phyloP scores from a whole-genome alignment of 2,113 vertebrate genomes.

The Takifugu bimaculatus region DNA sequence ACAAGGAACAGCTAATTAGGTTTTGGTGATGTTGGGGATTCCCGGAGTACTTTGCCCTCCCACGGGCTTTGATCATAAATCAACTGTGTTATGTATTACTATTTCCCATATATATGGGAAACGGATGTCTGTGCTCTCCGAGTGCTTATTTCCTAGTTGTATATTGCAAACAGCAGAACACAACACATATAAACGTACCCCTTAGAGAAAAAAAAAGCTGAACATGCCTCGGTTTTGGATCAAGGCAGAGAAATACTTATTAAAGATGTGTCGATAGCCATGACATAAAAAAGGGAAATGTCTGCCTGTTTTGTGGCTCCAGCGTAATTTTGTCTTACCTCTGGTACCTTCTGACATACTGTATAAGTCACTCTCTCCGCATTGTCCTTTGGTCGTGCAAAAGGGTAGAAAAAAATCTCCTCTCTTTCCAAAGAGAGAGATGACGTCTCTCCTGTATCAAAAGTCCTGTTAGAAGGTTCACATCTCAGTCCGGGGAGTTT shows the following conservation, averaged over 20 bases:
- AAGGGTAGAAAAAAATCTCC: constrained; percentile 29
- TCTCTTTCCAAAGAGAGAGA: constrained; percentile 40
- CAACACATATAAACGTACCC: constrained; percentile 30
- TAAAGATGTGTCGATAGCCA: constrained; percentile 13
- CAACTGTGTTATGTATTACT: no score
- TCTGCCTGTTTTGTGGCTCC: constrained; percentile 39
- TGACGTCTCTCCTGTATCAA: constrained; percentile 37
- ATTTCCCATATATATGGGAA: no score
- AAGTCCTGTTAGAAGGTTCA: constrained; percentile 48
- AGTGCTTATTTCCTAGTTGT: not conserved
- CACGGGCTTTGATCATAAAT: no score
- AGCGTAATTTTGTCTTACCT: constrained; percentile 22
- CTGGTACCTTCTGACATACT: constrained; percentile 9
- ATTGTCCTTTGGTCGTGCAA: constrained; percentile 50
- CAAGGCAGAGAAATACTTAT: constrained; percentile 24
- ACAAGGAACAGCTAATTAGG: no score
- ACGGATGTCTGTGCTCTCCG: no score
- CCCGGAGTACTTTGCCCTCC: no score
- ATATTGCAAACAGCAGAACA: constrained; percentile 58
- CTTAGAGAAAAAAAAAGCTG: constrained; percentile 3
- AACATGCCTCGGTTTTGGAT: constrained; percentile 22
- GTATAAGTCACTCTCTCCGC: constrained; percentile 45
- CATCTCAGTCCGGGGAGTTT: constrained; percentile 42
- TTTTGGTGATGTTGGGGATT: no score
- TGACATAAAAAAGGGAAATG: constrained; percentile 22